Percentiles rank a stretch among this genome's conserved stretches.
Evolutionary conservation across 2,113 vertebrate species (phyloP).

Genomic region (Catharus fuscescens): DNA sequence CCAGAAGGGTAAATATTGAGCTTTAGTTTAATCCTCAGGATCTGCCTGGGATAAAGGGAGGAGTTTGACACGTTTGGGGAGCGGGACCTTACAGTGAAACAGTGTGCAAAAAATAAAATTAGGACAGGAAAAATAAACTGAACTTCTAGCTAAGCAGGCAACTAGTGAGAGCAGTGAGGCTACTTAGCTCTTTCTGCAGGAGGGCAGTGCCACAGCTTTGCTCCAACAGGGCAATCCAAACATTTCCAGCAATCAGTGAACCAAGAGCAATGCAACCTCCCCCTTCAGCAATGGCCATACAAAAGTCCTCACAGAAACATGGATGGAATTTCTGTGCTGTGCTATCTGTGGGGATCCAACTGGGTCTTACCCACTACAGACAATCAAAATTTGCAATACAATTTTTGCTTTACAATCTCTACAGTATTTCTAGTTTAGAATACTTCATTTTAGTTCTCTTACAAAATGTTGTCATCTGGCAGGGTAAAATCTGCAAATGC

Average conservation of each 20-base stretch:
- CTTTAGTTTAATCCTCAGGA: conserved; percentile 19
- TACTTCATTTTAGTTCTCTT: neutral
- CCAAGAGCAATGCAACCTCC: neutral
- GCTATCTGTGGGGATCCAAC: neutral
- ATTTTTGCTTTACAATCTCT: neutral
- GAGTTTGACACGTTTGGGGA: neutral
- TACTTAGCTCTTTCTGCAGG: neutral
- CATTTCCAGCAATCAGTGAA: conserved; percentile 33
- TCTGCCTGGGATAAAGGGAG: neutral
- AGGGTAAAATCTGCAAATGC: neutral
- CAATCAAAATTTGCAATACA: neutral
- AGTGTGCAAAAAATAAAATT: neutral
- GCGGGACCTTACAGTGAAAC: neutral
- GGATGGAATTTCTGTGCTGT: neutral
- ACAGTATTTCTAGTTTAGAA: neutral
- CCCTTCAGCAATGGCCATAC: neutral
- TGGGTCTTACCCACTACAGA: neutral
- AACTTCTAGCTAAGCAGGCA: conserved; percentile 7
- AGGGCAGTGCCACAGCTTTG: neutral
- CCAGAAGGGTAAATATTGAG: neutral
- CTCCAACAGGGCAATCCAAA: conserved; percentile 16
- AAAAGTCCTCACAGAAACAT: neutral
- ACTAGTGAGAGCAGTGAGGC: neutral
- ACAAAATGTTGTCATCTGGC: neutral
- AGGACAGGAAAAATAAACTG: neutral